Conservation (phyloP, 2,113 vertebrate species). For the Lampris megalopsis region DNA sequence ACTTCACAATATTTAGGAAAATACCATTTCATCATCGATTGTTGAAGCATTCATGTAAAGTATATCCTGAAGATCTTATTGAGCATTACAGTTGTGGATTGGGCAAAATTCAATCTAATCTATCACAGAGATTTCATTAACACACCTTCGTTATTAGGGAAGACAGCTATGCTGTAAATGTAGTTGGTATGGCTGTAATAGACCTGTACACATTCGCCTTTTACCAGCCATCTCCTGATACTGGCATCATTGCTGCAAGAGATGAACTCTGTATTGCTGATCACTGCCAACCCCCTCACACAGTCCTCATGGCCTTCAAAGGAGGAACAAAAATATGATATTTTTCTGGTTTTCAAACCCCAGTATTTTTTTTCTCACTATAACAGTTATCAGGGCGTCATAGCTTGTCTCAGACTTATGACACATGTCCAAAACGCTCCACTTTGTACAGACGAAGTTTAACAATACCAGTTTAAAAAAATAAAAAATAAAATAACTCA, state of each 20-base stretch:
- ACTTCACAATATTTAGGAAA: too few species aligned
- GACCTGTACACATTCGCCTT: constrained; percentile 92
- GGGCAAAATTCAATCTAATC: background rate
- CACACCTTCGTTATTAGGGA: constrained; percentile 91
- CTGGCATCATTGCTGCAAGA: constrained; percentile 97
- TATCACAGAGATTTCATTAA: background rate
- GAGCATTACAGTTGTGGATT: background rate
- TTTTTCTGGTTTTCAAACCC: background rate
- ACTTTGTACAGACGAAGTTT: too few species aligned
- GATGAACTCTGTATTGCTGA: constrained; percentile 93
- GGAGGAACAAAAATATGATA: background rate
- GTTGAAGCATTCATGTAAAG: too few species aligned
- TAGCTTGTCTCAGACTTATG: background rate
- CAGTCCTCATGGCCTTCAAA: constrained; percentile 95
- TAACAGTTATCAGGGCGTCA: background rate
- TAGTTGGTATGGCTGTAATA: constrained; percentile 97
- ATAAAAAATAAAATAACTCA: too few species aligned
- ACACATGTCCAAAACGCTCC: too few species aligned
- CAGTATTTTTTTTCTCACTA: background rate
- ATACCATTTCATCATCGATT: too few species aligned
- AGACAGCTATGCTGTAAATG: constrained; percentile 94
- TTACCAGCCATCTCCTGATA: constrained; percentile 93
- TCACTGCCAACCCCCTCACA: constrained; percentile 92
- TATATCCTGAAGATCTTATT: background rate
- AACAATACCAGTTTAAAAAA: too few species aligned